These are phyloP conservation scores for Drosophila cognata DNA, from an alignment of 2,888 invertebrate genomes.

Conservation along the genomic window DNA sequence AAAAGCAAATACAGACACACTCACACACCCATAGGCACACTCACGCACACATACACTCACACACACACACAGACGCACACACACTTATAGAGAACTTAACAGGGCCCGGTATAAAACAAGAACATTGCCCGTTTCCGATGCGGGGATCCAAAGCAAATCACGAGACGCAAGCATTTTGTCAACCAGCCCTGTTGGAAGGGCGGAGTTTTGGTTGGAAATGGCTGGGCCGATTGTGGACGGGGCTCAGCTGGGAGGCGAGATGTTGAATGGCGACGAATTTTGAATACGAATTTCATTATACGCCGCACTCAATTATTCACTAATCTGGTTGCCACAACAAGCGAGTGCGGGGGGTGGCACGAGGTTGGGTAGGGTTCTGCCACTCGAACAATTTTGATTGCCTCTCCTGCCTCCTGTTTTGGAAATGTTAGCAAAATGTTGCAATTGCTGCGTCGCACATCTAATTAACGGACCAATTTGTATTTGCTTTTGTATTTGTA, in stretches of 20 bases:
- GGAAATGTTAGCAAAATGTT: slow-evolving; percentile 70
- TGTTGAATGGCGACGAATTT: slow-evolving; percentile 78
- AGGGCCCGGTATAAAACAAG: slow-evolving; percentile 21
- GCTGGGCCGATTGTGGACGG: slow-evolving; percentile 1
- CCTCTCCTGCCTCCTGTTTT: slow-evolving; percentile 19
- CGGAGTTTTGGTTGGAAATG: not conserved
- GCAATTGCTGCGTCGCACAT: slow-evolving; percentile 55
- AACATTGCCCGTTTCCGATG: slow-evolving; percentile 37
- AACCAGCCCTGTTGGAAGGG: slow-evolving; percentile 6
- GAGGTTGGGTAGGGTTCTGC: not conserved
- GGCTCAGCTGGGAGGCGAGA: slow-evolving; percentile 14
- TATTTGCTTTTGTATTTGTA: slow-evolving; percentile 28
- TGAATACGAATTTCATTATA: slow-evolving; percentile 81
- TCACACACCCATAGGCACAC: slow-evolving; percentile 21
- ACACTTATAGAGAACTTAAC: slow-evolving; percentile 23
- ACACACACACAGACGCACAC: slow-evolving; percentile 8
- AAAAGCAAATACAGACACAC: slow-evolving; percentile 66
- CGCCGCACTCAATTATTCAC: slow-evolving; percentile 78
- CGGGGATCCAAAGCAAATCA: slow-evolving; percentile 39
- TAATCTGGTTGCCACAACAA: slow-evolving; percentile 64
- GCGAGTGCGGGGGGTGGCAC: not conserved
- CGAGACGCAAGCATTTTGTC: slow-evolving; percentile 62
- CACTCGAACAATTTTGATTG: slow-evolving; percentile 36
- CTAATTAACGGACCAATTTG: slow-evolving; percentile 53
- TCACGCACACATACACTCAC: slow-evolving; percentile 59